Evolutionary conservation across 2,888 invertebrate species (phyloP), one percentile per base, ranked within the genome.

Genomic region (Agrotis clavis): DNA sequence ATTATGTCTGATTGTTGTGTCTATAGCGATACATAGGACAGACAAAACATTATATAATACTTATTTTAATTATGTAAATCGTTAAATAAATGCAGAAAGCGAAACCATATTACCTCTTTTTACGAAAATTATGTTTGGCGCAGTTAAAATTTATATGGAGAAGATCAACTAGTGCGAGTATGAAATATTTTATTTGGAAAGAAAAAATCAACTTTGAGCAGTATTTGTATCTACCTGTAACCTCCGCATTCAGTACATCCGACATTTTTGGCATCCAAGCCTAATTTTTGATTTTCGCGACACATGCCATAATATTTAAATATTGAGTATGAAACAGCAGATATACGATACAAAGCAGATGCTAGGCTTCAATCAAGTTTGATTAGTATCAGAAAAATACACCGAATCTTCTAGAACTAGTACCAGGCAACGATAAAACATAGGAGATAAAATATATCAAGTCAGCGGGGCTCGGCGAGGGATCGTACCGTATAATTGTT

Each of bases 401-500:
- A 50, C 11, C 14, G 6, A 56, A 30, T 11, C n/a, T 13, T 45
- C 7, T 51, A 59, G 18, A 51, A 45, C 9, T 21, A 66, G 14
- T 62, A 70, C 66, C 48, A 80, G 57, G 62, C 35, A 35, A 9
- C 21, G 41, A 76, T 67, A 18, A 67, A 51, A 76, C 21, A 18
- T n/a, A 35, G 14, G 30, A 70, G 66, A 79, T 70, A 60, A 59
- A 41, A 65, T 25, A 18, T 56, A 76, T 7, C 41, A 57, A 77
- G 19, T 53, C 13, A 13, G 48, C 48, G 75, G 48, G 71, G 74
- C 77, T 71, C 85, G 57, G 45, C 51, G 65, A 72, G 69, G 66
- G 64, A 62, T 64, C 47, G 61, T 62, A 67, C 45, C 57, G 51
- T 75, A 59, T 81, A 79, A 77, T 81, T 83, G 66, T 57, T 25